These are phyloP conservation scores for Tamias sibiricus DNA, from an alignment of 2,113 vertebrate genomes.

Conservation along the genomic window DNA sequence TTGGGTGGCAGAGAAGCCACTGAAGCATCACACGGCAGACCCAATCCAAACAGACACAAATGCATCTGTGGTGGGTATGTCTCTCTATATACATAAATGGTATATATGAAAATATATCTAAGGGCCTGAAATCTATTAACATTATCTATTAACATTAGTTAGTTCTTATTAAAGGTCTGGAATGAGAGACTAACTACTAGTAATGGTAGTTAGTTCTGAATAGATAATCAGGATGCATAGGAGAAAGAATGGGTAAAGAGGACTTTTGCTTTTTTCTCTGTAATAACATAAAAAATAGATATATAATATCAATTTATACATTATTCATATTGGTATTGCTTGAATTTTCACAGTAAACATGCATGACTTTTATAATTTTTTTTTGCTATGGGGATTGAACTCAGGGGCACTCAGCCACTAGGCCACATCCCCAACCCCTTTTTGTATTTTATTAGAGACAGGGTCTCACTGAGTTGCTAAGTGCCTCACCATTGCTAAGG, in stretches of 20 bases:
- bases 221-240: background rate
- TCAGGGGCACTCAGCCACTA: no score
- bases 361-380: background rate
- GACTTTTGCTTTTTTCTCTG: background rate
- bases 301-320: background rate
- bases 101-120: background rate
- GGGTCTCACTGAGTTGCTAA: no score
- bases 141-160: background rate
- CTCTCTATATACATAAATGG: background rate
- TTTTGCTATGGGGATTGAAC: no score
- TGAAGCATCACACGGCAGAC: background rate
- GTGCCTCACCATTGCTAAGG: no score
- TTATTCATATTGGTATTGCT: background rate
- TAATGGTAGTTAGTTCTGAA: background rate
- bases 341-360: background rate
- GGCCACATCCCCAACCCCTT: no score
- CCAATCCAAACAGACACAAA: background rate
- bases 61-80: fast-evolving
- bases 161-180: background rate
- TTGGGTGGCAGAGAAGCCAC: background rate
- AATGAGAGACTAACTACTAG: background rate
- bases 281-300: background rate
- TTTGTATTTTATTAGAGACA: no score
- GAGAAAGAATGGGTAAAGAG: background rate
- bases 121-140: background rate